Evolutionary conservation across 2,113 vertebrate species (phyloP), one percentile per base, ranked within the genome.

Genomic region (Nymphicus hollandicus): DNA sequence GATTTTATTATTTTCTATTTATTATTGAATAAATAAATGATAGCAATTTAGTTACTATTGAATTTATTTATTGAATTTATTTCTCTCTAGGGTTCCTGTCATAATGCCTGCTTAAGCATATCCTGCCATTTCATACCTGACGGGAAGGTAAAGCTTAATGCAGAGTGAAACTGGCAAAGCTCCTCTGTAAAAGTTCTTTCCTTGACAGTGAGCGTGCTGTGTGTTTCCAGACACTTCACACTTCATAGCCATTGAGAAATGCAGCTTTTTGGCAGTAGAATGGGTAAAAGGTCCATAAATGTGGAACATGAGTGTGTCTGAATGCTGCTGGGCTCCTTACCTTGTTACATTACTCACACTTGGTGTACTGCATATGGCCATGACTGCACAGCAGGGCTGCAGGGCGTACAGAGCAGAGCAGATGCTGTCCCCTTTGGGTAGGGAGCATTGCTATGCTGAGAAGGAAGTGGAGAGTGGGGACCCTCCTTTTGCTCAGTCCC

Each of bases 361-460:
- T 17, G 24, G 44, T 43, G 28, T 31, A 24, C 13, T 33, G 31
- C 55, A 28, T 0, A 2, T 1, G 18, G 66, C 9, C 31, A 4
- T 0, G 7, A 22, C 0, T 2, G 37, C 46, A 7, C 9, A 10
- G 63, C 15, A 23, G 5, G 33, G 35, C 10, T 25, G 53, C 25
- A 23, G 25, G 15, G 13, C 10, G 25, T 27, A 1, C 0, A 3
- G 35, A 29, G 15, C 53, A 22, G 68, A 33, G 43, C 58, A 3
- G 15, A 35, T 9, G 1, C 60, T 2, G 1, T 43, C 7, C 17
- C 15, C 25, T 0, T 0, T 6, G 19, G 11, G 33, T 1, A 25
- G 12, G 11, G 9, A 35, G 58, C 4, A 2, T 8, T 9, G 29
- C 1, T 2, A 22, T 17, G 53, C 84, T 89, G 52, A 0, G 0